phyloP scores from a whole-genome alignment of 1,140 invertebrate genomes.

The Kradibia gibbosae region DNA sequence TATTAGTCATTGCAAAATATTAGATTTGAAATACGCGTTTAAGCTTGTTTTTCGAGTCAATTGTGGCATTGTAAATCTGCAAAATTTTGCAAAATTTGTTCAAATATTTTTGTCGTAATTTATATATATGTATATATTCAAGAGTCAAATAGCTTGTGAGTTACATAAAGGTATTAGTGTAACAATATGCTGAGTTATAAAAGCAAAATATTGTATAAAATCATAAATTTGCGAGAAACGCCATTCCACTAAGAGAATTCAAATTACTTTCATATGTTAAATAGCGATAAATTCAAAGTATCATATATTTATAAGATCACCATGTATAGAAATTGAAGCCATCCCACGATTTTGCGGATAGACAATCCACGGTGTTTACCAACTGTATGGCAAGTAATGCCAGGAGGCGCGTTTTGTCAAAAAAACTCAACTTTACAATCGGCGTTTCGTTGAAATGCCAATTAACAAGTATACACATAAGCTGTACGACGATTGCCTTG shows the following conservation, averaged over 20 bases:
- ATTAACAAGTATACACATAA: neutral
- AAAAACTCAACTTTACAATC: neutral
- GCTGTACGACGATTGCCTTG: neutral
- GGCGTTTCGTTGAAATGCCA: neutral
- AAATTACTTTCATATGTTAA: too few species aligned
- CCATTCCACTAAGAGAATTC: neutral
- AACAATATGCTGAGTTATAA: neutral
- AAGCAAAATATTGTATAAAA: neutral
- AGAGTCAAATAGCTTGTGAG: too few species aligned
- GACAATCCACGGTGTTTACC: neutral
- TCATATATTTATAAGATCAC: too few species aligned
- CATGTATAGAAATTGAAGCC: neutral
- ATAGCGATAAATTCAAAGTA: too few species aligned
- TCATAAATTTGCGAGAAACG: neutral
- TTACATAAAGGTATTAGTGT: too few species aligned
- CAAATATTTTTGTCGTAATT: too few species aligned
- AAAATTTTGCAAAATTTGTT: too few species aligned
- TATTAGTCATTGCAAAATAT: neutral
- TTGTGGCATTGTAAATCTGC: too few species aligned
- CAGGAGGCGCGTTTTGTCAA: neutral
- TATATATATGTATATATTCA: too few species aligned
- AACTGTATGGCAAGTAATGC: neutral
- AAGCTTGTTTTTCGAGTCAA: too few species aligned
- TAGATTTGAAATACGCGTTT: neutral
- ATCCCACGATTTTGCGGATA: neutral